Base-by-base conservation (phyloP, 2,797 vertebrate species). In the Periophthalmus magnuspinnatus region DNA sequence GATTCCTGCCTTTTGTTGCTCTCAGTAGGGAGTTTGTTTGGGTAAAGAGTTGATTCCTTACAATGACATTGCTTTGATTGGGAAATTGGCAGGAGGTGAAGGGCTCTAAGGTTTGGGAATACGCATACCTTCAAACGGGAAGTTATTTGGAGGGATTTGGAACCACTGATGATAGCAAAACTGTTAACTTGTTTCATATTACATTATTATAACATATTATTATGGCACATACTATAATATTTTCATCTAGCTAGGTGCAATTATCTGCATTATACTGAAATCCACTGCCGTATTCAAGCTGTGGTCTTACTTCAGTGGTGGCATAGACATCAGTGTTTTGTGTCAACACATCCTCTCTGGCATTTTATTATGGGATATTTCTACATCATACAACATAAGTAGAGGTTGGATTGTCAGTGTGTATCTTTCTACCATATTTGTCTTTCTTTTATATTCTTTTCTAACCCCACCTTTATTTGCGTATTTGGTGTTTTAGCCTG, bases 1-100 rank as follows among this genome's bases (percentile, higher is more conserved):
- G 74, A 89, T 86, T 84, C 71, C 76, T 83, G 68, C 79, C 85
- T 88, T 86, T 88, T 91, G 84, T 88, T 68, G 59, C 65, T 81
- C 86, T 68, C 81, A 56, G 82, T 60, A 48, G 84, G 84, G 77
- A 77, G 58, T 72, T 47, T 69, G 17, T 81, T 56, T 60, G 52
- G 65, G 56, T 34, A 11, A 61, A 34, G 64, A 57, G 71, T 71
- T 74, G 73, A 22, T 63, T 21, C 68, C 52, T 60, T 62, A 64
- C 60, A 70, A 32, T 65, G 63, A 52, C 45, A 50, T 65, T 65
- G 63, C 24, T 50, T 33, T 65, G 47, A 65, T 52, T 33, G 16
- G 16, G 45, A 33, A 50, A 52, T 52, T 34, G n/a, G 62, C 33
- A n/a, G 24, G 62, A 28, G 28, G 45, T 48, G 50, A 48, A 19